Evolutionary conservation across 2,797 vertebrate species (phyloP).

Genomic region (Sebastes hubbsi): DNA sequence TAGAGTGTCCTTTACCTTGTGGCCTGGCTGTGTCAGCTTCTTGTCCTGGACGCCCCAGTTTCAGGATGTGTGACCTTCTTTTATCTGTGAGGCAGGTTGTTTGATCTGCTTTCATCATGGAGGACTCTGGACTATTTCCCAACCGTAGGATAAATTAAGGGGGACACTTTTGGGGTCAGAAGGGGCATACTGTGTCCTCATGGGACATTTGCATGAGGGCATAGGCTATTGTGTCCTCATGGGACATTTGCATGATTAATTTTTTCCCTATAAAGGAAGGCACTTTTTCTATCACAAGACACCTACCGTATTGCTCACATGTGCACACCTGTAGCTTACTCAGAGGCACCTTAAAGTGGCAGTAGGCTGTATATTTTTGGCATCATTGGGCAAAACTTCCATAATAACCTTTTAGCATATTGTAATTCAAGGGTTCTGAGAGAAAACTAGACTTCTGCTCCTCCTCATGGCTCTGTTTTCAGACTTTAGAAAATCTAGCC

Average conservation of each 20-base stretch:
- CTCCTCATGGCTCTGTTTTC: too few species aligned
- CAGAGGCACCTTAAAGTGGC: too few species aligned
- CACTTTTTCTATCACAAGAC: background rate
- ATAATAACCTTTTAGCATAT: too few species aligned
- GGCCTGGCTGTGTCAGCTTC: background rate
- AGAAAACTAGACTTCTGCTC: fast-evolving
- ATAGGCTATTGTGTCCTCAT: background rate
- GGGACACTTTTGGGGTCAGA: background rate
- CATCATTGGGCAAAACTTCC: too few species aligned
- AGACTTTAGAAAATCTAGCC: too few species aligned
- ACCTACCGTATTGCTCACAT: background rate
- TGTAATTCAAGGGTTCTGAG: too few species aligned
- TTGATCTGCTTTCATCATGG: background rate
- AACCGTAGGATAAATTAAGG: background rate
- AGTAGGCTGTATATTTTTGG: too few species aligned
- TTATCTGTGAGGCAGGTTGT: background rate
- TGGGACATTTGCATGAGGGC: background rate
- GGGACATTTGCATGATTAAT: background rate
- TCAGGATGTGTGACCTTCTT: background rate
- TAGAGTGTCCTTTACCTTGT: constrained; percentile 3
- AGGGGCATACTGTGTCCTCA: background rate
- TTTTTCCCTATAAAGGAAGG: background rate
- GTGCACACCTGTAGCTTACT: background rate
- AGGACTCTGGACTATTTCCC: background rate
- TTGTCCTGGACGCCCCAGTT: background rate